Conservation (phyloP, 2,888 invertebrate species). For the Bedellia somnulentella region DNA sequence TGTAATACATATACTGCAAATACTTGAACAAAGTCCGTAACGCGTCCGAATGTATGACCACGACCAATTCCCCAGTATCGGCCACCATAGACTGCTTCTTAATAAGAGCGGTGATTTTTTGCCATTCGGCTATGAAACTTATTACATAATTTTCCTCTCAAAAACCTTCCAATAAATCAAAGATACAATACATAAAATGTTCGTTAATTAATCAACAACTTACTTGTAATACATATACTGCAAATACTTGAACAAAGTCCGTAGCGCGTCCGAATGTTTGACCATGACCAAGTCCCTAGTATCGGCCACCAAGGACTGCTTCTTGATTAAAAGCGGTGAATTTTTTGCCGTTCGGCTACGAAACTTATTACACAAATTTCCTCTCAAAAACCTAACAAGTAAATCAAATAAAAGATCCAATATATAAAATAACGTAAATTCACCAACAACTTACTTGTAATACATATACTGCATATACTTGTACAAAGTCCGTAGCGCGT, state of each 20-base stretch:
- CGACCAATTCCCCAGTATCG: slow-evolving; percentile 58
- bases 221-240: slow-evolving; percentile 66
- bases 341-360: too few species aligned
- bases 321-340: too few species aligned
- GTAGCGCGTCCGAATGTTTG: slow-evolving; percentile 72
- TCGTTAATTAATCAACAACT: too few species aligned
- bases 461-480: slow-evolving; percentile 68
- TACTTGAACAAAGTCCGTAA: slow-evolving; percentile 71
- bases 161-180: too few species aligned
- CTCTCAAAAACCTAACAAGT: too few species aligned
- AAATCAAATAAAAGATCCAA: too few species aligned
- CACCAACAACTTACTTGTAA: slow-evolving; percentile 65
- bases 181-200: too few species aligned
- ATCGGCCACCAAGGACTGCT: slow-evolving; percentile 75
- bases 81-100: slow-evolving; percentile 75
- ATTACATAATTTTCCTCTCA: too few species aligned
- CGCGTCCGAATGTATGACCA: slow-evolving; percentile 75
- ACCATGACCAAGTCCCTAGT: slow-evolving; percentile 59
- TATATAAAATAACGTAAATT: too few species aligned
- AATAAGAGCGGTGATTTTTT: too few species aligned
- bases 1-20: slow-evolving; percentile 62
- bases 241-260: slow-evolving; percentile 69
- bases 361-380: too few species aligned
- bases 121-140: too few species aligned
- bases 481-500: slow-evolving; percentile 69